Percentiles rank a stretch among this genome's conserved stretches.
Conservation (phyloP, 2,888 invertebrate species). For the Euclidia mi region DNA sequence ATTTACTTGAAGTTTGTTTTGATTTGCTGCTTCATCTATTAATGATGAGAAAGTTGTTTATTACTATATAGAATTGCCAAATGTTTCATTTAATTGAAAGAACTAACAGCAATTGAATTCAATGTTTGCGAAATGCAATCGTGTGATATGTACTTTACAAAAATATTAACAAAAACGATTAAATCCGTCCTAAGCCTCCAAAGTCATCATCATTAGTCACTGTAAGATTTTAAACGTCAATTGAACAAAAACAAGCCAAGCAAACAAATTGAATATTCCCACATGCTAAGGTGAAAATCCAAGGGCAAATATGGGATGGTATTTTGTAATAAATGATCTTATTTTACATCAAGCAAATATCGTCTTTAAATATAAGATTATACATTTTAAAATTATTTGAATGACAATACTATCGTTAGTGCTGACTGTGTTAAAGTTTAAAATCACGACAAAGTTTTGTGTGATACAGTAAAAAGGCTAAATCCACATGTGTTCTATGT, state of each 20-base stretch:
- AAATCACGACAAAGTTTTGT: conserved; percentile 83
- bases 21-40: conserved; percentile 7
- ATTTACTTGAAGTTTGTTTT: conserved; percentile 28
- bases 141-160: conserved; percentile 21
- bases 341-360: conserved; percentile 47
- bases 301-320: conserved; percentile 84
- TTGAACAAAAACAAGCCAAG: conserved; percentile 87
- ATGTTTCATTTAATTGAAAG: background rate
- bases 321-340: conserved; percentile 79
- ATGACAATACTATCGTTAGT: conserved; percentile 68
- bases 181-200: conserved; percentile 62
- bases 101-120: background rate
- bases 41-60: conserved; percentile 2
- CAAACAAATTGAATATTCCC: conserved; percentile 89
- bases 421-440: conserved; percentile 75
- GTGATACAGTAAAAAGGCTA: conserved; percentile 79
- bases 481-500: conserved; percentile 81
- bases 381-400: conserved; percentile 55
- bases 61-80: background rate
- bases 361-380: conserved; percentile 48
- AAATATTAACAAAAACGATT: conserved; percentile 30
- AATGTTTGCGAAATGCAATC: conserved; percentile 15
- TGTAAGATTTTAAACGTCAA: conserved; percentile 83
- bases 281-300: conserved; percentile 89
- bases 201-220: conserved; percentile 83